Conservation (phyloP, 2,888 invertebrate species). For the Sesia bembeciformis region DNA sequence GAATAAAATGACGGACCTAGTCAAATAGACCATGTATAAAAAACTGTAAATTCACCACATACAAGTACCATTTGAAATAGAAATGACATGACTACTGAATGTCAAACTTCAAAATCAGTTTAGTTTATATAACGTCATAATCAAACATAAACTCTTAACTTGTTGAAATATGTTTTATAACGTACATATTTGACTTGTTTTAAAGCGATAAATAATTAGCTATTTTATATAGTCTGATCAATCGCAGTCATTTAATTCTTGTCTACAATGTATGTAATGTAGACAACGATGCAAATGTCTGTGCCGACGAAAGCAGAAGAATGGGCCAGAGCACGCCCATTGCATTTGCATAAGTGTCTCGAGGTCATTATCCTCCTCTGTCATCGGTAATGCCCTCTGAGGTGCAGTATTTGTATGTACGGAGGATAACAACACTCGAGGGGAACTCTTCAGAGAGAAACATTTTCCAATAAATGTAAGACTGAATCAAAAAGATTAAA, state of each 20-base stretch:
- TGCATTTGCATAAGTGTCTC: constrained; percentile 54
- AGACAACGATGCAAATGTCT: constrained; percentile 17
- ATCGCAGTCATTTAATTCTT: neutral
- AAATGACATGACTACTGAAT: too few species aligned
- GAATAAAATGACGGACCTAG: too few species aligned
- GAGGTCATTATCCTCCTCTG: constrained; percentile 46
- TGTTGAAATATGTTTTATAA: neutral
- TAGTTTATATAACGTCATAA: too few species aligned
- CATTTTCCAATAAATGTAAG: constrained; percentile 1
- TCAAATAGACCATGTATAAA: too few species aligned
- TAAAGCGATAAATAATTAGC: neutral
- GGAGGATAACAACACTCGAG: neutral
- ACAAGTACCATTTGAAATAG: too few species aligned
- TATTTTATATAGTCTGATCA: neutral
- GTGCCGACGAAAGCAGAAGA: constrained; percentile 43
- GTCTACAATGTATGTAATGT: constrained; percentile 2
- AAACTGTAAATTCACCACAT: too few species aligned
- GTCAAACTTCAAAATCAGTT: too few species aligned
- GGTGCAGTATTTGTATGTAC: neutral
- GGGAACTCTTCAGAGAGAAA: neutral
- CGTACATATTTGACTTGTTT: neutral
- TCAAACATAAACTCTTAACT: neutral
- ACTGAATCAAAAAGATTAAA: neutral
- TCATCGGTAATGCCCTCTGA: constrained; percentile 21
- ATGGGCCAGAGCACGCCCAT: constrained; percentile 41